phyloP scores from a whole-genome alignment of 2,113 vertebrate species.

The Laticauda laticaudata region DNA sequence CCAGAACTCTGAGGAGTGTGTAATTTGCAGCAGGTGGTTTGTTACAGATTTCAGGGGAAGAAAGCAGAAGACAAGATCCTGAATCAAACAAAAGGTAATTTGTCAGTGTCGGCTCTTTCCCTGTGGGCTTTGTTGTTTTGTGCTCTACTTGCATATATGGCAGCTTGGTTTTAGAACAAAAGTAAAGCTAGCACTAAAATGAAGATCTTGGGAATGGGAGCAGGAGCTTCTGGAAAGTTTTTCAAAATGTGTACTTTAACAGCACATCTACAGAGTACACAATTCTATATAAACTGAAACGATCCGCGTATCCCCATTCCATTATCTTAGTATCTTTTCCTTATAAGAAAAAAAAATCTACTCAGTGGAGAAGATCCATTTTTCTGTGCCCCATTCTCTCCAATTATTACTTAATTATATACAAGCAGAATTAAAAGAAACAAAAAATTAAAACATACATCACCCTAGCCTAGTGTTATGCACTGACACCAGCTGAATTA shows the following conservation, averaged over 20 bases:
- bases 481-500: constrained; percentile 68
- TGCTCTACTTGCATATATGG: background rate
- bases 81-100: fast-evolving
- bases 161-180: background rate
- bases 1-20: fast-evolving
- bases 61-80: background rate
- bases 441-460: constrained; percentile 50
- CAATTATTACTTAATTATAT: constrained; percentile 48
- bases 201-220: fast-evolving
- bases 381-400: background rate
- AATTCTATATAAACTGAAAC: background rate
- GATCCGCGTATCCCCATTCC: background rate
- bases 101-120: background rate
- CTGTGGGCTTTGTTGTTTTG: fast-evolving
- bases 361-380: constrained; percentile 5
- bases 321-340: background rate
- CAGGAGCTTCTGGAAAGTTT: fast-evolving
- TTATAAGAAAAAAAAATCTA: constrained; percentile 28
- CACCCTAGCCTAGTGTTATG: constrained; percentile 62
- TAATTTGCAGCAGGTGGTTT: fast-evolving
- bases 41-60: background rate
- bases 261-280: background rate
- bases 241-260: background rate
- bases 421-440: constrained; percentile 17
- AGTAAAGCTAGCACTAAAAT: fast-evolving